Percentiles rank a stretch among this genome's conserved stretches.
Evolutionary conservation across 2,888 invertebrate species (phyloP).

Genomic region (Erebia palarica): DNA sequence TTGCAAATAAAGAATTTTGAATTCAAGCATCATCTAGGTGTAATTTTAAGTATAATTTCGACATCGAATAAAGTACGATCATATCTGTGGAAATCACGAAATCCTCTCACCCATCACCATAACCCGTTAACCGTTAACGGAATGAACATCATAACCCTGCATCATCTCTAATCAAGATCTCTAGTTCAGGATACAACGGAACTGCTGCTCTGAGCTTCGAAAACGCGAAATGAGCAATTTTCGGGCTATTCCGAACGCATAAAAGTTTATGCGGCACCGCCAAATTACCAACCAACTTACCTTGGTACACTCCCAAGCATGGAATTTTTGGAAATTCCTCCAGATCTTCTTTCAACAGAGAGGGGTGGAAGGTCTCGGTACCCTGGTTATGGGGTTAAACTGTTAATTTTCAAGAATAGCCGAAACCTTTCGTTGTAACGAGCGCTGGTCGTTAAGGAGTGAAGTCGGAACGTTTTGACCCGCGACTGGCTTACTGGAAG

Average conservation of each 20-base stretch:
- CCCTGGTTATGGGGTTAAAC: constrained; percentile 56
- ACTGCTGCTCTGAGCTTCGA: constrained; percentile 57
- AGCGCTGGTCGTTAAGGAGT: constrained; percentile 69
- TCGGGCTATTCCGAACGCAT: constrained; percentile 73
- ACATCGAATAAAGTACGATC: background rate
- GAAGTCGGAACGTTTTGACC: constrained; percentile 53
- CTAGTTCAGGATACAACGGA: constrained; percentile 43
- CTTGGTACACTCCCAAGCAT: constrained; percentile 43
- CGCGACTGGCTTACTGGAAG: constrained; percentile 45
- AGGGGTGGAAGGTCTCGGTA: constrained; percentile 44
- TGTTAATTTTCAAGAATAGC: constrained; percentile 75
- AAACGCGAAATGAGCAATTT: constrained; percentile 72
- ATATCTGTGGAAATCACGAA: constrained; percentile 17
- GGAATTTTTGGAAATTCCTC: background rate
- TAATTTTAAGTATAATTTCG: too few species aligned
- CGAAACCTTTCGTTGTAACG: constrained; percentile 74
- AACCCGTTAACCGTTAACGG: constrained; percentile 23
- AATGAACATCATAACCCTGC: constrained; percentile 36
- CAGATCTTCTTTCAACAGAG: background rate
- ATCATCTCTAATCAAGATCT: constrained; percentile 44
- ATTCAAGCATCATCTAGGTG: too few species aligned
- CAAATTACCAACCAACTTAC: constrained; percentile 51
- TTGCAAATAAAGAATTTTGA: too few species aligned
- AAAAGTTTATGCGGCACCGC: constrained; percentile 70
- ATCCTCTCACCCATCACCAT: constrained; percentile 23